These are phyloP conservation scores for Xestia rhomboidea DNA, from an alignment of 2,888 invertebrate genomes.

Conservation along the genomic window DNA sequence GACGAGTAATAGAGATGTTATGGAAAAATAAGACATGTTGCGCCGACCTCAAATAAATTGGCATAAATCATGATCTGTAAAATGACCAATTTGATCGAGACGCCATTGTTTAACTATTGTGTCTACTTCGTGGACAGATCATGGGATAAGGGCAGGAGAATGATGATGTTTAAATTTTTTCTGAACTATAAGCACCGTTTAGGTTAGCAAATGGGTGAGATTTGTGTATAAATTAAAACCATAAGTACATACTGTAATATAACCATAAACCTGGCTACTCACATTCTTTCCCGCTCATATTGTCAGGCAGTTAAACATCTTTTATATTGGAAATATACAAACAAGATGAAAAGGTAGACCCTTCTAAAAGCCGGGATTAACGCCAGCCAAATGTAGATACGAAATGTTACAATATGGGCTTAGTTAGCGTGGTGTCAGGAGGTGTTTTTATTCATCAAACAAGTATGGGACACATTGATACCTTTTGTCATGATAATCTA, in stretches of 20 bases:
- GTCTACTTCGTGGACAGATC: too few species aligned
- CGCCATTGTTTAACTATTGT: too few species aligned
- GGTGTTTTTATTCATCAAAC: constrained; percentile 8
- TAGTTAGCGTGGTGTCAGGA: constrained; percentile 24
- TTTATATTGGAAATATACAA: constrained; percentile 13
- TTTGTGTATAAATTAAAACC: constrained; percentile 2
- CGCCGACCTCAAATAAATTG: too few species aligned
- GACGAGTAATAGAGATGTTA: too few species aligned
- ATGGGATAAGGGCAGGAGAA: too few species aligned
- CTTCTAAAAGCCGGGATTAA: constrained; percentile 43
- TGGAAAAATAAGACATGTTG: too few species aligned
- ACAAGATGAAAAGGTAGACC: constrained; percentile 15
- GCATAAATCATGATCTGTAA: too few species aligned
- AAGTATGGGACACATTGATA: constrained; percentile 5
- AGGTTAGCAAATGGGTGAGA: too few species aligned
- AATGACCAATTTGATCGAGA: too few species aligned
- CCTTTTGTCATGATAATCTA: neutral
- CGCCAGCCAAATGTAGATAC: constrained; percentile 30
- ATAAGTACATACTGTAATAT: neutral
- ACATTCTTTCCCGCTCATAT: neutral
- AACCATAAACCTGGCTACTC: neutral
- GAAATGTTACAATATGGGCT: constrained; percentile 34
- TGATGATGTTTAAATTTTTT: too few species aligned
- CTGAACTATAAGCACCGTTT: too few species aligned
- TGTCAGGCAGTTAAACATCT: neutral